Evolutionary conservation across 2,888 invertebrate genomes (phyloP).

Genomic region (Ephialtes manifestator): DNA sequence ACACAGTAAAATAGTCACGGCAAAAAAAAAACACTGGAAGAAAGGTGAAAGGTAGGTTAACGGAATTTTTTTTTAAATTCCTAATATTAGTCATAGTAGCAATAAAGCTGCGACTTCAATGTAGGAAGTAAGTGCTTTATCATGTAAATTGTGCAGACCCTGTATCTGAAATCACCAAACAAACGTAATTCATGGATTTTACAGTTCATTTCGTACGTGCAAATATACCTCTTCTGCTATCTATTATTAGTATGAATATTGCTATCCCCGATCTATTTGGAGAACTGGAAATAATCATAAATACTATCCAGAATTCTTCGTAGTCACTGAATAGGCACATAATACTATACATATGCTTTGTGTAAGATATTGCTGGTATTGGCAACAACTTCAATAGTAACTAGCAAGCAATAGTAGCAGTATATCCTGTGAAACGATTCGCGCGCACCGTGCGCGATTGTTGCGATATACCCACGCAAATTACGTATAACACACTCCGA

Average conservation of each 20-base stretch:
- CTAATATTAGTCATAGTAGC: too few species aligned
- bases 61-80: too few species aligned
- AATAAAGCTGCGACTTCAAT: too few species aligned
- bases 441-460: background rate
- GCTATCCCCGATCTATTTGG: background rate
- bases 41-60: too few species aligned
- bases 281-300: background rate
- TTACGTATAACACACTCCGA: conserved; percentile 17
- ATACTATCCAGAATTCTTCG: background rate
- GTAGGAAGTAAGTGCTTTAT: too few species aligned
- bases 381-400: conserved; percentile 19
- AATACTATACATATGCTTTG: background rate
- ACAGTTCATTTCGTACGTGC: background rate
- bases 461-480: conserved; percentile 34
- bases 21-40: too few species aligned
- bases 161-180: too few species aligned
- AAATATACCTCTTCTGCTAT: background rate
- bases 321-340: conserved; percentile 4
- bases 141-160: too few species aligned
- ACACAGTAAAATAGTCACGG: too few species aligned
- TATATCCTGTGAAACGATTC: conserved; percentile 25
- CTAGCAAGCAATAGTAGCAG: background rate
- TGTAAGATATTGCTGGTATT: conserved; percentile 14
- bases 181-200: too few species aligned
- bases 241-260: background rate